These are phyloP conservation scores for Anthophora plumipes DNA, from an alignment of 2,888 invertebrate genomes.

Conservation along the genomic window DNA sequence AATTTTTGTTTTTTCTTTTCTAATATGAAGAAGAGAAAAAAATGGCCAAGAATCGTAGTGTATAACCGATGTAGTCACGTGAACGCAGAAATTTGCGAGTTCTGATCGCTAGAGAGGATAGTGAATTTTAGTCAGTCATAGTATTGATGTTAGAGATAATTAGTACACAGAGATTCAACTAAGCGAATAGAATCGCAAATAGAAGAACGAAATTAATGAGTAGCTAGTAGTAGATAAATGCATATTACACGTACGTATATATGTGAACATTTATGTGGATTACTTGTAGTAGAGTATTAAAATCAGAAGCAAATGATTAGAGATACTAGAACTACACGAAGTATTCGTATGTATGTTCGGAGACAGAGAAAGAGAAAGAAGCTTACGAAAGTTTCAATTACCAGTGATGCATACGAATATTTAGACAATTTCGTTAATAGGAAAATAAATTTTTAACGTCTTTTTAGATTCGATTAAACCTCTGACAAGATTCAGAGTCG, in stretches of 20 bases:
- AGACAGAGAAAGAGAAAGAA: background rate
- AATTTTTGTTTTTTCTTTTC: background rate
- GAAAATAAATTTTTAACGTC: conserved; percentile 16
- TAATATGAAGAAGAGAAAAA: background rate
- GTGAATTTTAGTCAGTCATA: conserved; percentile 4
- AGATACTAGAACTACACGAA: background rate
- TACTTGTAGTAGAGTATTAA: background rate
- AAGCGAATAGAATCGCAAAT: conserved; percentile 2
- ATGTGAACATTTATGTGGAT: conserved; percentile 31
- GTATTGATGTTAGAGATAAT: conserved; percentile 11
- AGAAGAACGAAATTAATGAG: conserved; percentile 6
- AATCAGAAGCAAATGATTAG: background rate
- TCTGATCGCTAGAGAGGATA: background rate
- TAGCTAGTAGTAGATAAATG: conserved; percentile 19
- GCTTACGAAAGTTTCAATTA: background rate
- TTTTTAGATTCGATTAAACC: conserved; percentile 37
- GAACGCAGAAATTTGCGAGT: conserved; percentile 14
- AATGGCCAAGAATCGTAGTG: background rate
- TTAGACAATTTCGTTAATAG: conserved; percentile 22
- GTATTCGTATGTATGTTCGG: background rate
- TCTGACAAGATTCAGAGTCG: conserved; percentile 41
- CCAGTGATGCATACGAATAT: background rate
- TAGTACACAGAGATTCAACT: background rate
- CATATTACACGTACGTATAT: conserved; percentile 32
- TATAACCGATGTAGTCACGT: background rate